phyloP scores from a whole-genome alignment of 2,113 vertebrate species.

The Nanger granti region DNA sequence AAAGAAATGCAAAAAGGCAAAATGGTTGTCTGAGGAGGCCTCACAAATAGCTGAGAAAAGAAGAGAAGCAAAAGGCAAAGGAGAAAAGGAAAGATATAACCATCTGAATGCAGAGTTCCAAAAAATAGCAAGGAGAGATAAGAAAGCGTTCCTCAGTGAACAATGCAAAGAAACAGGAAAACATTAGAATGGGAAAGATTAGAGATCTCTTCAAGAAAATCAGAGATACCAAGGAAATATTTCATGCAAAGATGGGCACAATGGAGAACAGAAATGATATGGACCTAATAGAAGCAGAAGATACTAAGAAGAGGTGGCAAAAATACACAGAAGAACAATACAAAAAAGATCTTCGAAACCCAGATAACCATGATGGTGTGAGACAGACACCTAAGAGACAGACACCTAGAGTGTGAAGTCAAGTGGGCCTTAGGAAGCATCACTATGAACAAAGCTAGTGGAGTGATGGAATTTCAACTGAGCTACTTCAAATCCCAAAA shows the following conservation, averaged over 20 bases:
- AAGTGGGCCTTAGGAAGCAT: background rate
- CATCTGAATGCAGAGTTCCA: background rate
- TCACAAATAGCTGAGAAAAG: background rate
- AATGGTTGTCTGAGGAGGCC: background rate
- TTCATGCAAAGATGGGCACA: background rate
- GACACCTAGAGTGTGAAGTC: background rate
- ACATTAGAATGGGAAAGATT: background rate
- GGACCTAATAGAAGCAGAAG: background rate
- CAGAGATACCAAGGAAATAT: background rate
- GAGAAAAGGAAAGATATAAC: background rate
- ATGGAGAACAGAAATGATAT: background rate
- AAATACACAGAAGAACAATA: background rate
- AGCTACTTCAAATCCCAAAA: background rate
- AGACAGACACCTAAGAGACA: background rate
- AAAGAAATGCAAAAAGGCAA: background rate
- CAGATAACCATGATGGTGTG: background rate
- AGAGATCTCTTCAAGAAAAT: background rate
- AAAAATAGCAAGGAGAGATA: background rate
- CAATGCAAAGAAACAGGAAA: background rate
- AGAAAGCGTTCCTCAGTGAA: background rate
- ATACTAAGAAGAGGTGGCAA: background rate
- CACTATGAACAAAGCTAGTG: background rate
- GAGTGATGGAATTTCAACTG: background rate
- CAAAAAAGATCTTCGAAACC: background rate
- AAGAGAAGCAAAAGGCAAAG: background rate